These are phyloP conservation scores for Tinamus guttatus DNA, from an alignment of 2,113 vertebrate genomes.

Conservation along the genomic window DNA sequence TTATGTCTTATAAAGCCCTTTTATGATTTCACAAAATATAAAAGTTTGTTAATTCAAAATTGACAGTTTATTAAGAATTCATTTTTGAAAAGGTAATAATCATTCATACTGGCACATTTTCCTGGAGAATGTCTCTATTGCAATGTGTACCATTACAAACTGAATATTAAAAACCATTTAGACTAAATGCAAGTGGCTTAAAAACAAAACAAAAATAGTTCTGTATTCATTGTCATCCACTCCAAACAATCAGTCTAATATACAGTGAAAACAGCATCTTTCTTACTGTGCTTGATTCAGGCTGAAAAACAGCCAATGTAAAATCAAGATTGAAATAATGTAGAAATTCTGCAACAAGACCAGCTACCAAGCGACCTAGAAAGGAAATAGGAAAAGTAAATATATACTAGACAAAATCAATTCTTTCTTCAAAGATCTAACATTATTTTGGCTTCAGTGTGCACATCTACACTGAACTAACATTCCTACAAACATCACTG, in stretches of 20 bases:
- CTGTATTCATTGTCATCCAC: background rate
- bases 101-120: background rate
- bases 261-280: background rate
- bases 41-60: background rate
- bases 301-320: slow-evolving; percentile 93
- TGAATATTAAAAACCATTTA: background rate
- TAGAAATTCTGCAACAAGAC: slow-evolving; percentile 93
- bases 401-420: background rate
- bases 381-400: background rate
- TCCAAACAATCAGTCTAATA: background rate
- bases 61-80: background rate
- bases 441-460: background rate
- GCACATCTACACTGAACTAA: background rate
- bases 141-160: background rate
- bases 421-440: background rate
- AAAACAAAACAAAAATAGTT: background rate
- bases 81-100: background rate
- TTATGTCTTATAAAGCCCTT: background rate
- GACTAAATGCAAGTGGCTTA: background rate
- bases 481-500: background rate
- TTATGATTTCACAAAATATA: background rate
- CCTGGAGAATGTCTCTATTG: background rate
- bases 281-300: slow-evolving; percentile 92
- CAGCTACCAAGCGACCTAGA: slow-evolving; percentile 87
- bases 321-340: slow-evolving; percentile 95